Evolutionary conservation across 2,113 vertebrate genomes (phyloP).

Genomic region (Chaetodon auriga): DNA sequence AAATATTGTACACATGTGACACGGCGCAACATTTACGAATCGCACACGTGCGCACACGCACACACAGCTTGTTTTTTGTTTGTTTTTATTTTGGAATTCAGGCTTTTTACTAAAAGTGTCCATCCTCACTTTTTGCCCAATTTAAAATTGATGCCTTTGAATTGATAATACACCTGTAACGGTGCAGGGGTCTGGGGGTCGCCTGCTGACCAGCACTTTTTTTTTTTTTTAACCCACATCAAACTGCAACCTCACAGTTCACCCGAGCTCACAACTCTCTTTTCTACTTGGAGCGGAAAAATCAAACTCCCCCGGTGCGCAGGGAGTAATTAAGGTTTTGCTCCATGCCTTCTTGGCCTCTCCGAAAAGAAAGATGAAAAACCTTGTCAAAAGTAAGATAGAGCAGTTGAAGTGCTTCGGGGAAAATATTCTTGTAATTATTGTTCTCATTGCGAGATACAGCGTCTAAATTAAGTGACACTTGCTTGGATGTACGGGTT

Average conservation of each 20-base stretch:
- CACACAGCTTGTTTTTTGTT: background rate
- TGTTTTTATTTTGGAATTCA: background rate
- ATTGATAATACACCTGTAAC: background rate
- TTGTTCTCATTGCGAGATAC: slow-evolving; percentile 18
- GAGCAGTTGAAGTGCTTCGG: slow-evolving; percentile 37
- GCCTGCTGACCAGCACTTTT: slow-evolving; percentile 42
- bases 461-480: slow-evolving; percentile 33
- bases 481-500: background rate
- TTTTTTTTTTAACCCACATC: slow-evolving; percentile 7
- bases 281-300: slow-evolving; percentile 74
- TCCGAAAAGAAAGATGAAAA: slow-evolving; percentile 51
- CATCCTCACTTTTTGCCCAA: background rate
- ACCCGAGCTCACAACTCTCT: slow-evolving; percentile 49
- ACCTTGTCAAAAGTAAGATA: slow-evolving; percentile 48
- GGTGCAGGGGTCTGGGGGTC: slow-evolving; percentile 5
- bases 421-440: background rate
- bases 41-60: background rate
- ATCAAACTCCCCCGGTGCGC: slow-evolving; percentile 77
- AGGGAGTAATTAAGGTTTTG: slow-evolving; percentile 82
- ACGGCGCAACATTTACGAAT: background rate
- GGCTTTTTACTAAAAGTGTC: background rate
- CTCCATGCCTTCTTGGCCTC: slow-evolving; percentile 74
- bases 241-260: slow-evolving; percentile 39
- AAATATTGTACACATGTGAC: too few species aligned
- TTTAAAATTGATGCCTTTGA: background rate